Evolutionary conservation across 2,113 vertebrate species (phyloP), one percentile per base, ranked within the genome.

Genomic region (Asarcornis scutulata): DNA sequence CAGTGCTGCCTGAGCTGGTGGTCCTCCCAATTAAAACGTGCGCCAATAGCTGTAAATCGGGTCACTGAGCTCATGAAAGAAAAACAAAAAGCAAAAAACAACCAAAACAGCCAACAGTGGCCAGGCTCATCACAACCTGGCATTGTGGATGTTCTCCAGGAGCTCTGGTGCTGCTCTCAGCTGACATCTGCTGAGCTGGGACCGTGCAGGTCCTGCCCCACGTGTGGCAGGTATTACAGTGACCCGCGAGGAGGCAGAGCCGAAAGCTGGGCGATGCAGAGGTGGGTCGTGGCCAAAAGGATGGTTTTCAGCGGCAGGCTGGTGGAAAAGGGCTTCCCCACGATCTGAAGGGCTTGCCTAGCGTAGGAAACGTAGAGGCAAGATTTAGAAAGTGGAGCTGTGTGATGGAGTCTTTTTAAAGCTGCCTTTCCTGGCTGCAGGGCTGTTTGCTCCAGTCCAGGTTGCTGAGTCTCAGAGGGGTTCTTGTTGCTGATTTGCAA

Each of bases 121-220:
- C n/a, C 29, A 26, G 53, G 29, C 21, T 86, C 56, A 48, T 21
- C 0, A 0, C 44, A 18, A 14, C 55, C 14, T 38, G 8, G 14
- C 5, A 1, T 40, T 42, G 34, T 4, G 56, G 38, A 64, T 73
- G 71, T 27, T 31, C 23, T 46, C 52, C 13, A 11, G 40, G 31
- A 77, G 32, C 29, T 20, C 40, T 68, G 83, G 23, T 1, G 3
- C 78, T 14, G 46, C 31, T 64, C 17, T 17, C 32, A 29, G 4
- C 36, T 44, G 40, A 4, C 34, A 6, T 25, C 53, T 31, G 46
- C 44, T 72, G 77, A 32, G 59, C 58, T 77, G 76, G 58, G 50
- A 20, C 0, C 5, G 46, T 23, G 34, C 7, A 5, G 27, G 27
- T 2, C 0, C 59, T 9, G 15, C 25, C 36, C 22, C 1, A 0